These are phyloP conservation scores for Paramuricea clavata DNA, from an alignment of 92 coral and sea anemone species.

Conservation along the genomic window DNA sequence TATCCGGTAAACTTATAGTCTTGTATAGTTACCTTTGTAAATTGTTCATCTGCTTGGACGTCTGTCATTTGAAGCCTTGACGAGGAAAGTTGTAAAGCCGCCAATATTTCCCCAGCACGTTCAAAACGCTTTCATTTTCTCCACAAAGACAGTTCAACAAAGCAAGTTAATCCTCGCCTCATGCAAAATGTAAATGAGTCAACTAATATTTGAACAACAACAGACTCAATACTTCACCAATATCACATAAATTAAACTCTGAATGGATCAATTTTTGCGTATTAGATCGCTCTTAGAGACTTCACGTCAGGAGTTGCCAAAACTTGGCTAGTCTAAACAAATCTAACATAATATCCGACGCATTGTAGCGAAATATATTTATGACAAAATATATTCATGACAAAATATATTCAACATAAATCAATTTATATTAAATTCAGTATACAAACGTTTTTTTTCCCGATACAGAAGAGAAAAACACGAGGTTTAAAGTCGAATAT, in stretches of 20 bases:
- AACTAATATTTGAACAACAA: not conserved
- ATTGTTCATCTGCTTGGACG: not conserved
- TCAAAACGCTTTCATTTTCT: not conserved
- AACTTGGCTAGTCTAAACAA: not conserved
- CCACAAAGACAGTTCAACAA: not conserved
- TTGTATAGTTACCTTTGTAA: not conserved
- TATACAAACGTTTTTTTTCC: too few relatives aligned
- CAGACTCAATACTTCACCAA: not conserved
- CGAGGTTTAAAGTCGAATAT: too few relatives aligned
- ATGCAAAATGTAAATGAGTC: not conserved
- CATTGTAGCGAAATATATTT: not conserved
- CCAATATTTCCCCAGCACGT: not conserved
- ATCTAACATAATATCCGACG: not conserved
- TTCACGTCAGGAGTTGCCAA: not conserved
- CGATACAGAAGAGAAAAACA: too few relatives aligned
- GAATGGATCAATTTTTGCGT: not conserved
- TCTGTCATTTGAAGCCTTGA: not conserved
- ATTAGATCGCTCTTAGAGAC: not conserved
- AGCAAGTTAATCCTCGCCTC: not conserved
- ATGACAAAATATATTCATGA: too few relatives aligned
- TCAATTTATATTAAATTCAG: too few relatives aligned
- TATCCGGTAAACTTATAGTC: too few relatives aligned
- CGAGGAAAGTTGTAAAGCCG: not conserved
- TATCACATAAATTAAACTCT: not conserved
- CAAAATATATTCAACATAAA: too few relatives aligned